Evolutionary conservation across 2,113 vertebrate genomes (phyloP), one percentile per base, ranked within the genome.

Genomic region (Anhinga anhinga): DNA sequence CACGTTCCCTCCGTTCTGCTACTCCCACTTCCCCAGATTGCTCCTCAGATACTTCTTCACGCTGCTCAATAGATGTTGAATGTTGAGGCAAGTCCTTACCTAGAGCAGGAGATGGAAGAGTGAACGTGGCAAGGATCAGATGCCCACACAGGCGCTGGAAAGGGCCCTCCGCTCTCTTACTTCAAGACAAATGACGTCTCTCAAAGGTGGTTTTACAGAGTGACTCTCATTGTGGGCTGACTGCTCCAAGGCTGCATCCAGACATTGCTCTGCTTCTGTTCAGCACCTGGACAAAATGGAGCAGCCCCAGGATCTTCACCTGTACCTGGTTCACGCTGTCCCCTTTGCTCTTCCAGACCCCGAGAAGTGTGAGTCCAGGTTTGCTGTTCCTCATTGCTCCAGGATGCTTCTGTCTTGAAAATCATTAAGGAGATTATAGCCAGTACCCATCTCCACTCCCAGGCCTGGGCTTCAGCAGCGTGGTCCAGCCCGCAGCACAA

Each of bases 271-370:
- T 23, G 61, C 16, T 56, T 74, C 36, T 38, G 67, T n/a, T 32
- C 55, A 90, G 36, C 36, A 42, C 42, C 59, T 11, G 30, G 38
- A 13, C 0, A 0, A 73, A 79, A 42, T 0, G 9, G 44, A 91
- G 49, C 50, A 74, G 45, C 26, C 16, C 42, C 1, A 1, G 11
- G 11, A n/a, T n/a, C 72, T n/a, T 70, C 29, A 0, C 4, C 1
- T 22, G 15, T 10, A 10, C 40, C 63, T 53, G 30, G 6, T 52
- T 29, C 69, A 4, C 59, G 0, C 47, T 44, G 22, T 83, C 89
- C 42, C 50, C 30, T 85, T 52, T 73, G 23, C 30, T 55, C 42
- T 29, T 44, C 47, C 69, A 61, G 47, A 45, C 52, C 22, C 4
- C 13, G 13, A 62, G n/a, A 53, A 80, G 11, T 5, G 10, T 18